phyloP scores from a whole-genome alignment of 1,140 invertebrate species.

The Drosophila gunungcola region DNA sequence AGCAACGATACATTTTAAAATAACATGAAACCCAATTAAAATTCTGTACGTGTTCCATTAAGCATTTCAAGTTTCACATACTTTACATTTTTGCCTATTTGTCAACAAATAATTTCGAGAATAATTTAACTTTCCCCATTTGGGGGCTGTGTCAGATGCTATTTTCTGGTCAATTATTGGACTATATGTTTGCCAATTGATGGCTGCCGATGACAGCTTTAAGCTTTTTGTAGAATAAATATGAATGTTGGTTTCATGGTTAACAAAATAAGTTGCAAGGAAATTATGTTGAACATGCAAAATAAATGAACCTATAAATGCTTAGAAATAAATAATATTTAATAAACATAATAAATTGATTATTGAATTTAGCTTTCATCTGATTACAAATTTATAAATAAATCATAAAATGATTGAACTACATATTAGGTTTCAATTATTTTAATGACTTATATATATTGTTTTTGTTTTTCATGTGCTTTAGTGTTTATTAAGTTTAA shows the following conservation, averaged over 20 bases:
- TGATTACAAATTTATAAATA: not conserved
- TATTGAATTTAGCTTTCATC: not conserved
- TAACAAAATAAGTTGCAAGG: slow-evolving; percentile 5
- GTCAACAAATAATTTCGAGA: slow-evolving; percentile 30
- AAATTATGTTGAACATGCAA: not conserved
- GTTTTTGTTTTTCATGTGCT: not conserved
- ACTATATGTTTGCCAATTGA: slow-evolving; percentile 27
- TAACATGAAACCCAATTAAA: slow-evolving; percentile 34
- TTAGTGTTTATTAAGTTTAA: not conserved
- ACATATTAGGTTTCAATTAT: too few species aligned
- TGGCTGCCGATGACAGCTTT: slow-evolving; percentile 34
- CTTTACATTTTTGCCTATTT: slow-evolving; percentile 19
- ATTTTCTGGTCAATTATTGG: slow-evolving; percentile 36
- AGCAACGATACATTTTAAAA: slow-evolving; percentile 12
- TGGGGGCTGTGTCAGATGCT: not conserved
- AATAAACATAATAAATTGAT: not conserved
- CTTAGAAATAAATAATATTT: not conserved
- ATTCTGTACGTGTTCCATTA: slow-evolving; percentile 20
- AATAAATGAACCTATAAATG: not conserved
- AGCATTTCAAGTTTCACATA: slow-evolving; percentile 25
- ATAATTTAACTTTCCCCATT: slow-evolving; percentile 18
- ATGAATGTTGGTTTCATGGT: slow-evolving; percentile 6
- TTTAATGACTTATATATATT: not conserved
- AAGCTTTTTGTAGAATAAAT: slow-evolving; percentile 23
- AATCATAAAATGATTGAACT: too few species aligned